Percentiles rank a stretch among this genome's conserved stretches.
Conservation (phyloP, 2,113 vertebrate species). For the Pedetes capensis region DNA sequence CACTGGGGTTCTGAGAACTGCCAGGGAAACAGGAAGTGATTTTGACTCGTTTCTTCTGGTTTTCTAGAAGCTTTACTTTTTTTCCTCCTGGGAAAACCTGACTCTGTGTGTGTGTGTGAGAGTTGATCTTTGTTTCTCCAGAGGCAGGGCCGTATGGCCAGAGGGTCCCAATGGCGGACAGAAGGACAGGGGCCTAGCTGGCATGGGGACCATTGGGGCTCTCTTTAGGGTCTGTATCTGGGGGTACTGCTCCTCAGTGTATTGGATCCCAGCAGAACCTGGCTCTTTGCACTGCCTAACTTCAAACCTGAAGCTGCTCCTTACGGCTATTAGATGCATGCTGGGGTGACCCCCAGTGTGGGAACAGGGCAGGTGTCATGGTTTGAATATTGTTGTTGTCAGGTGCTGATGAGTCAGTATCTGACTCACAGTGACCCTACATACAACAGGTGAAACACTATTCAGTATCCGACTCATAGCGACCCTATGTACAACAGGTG, state of each 20-base stretch:
- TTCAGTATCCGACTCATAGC: too few species aligned
- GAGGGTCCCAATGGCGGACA: not conserved
- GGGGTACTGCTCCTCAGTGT: not conserved
- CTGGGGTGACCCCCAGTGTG: not conserved
- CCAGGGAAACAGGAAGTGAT: not conserved
- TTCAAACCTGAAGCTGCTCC: not conserved
- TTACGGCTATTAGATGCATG: fast-evolving
- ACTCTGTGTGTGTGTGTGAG: too few species aligned
- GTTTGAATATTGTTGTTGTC: too few species aligned
- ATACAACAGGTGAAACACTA: too few species aligned
- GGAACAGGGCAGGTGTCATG: not conserved
- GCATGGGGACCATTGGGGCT: fast-evolving
- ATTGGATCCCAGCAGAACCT: not conserved
- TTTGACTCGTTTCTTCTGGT: not conserved
- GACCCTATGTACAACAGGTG: too few species aligned
- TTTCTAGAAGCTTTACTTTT: not conserved
- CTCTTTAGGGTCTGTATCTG: not conserved
- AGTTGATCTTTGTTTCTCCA: not conserved
- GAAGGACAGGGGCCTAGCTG: not conserved
- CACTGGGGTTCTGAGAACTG: not conserved
- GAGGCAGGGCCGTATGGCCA: not conserved
- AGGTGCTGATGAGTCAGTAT: too few species aligned
- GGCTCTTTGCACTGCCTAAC: not conserved
- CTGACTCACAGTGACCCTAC: too few species aligned
- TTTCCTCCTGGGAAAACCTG: not conserved